Percentiles rank a stretch among this genome's conserved stretches.
Conservation (phyloP, 2,113 vertebrate genomes). For the Corydoras sp. region DNA sequence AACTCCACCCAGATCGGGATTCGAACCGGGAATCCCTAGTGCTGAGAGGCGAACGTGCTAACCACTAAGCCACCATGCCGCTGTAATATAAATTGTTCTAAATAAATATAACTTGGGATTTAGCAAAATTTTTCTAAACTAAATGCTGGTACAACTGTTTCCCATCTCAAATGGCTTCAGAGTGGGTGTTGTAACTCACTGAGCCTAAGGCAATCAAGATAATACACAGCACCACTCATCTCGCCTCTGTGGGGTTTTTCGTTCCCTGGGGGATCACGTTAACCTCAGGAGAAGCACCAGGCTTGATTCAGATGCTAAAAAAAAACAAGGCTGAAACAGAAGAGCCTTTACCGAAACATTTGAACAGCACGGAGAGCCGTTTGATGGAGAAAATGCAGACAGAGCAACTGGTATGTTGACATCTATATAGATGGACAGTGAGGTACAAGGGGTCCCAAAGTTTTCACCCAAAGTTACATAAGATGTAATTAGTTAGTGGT, state of each 20-base stretch:
- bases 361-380: slow-evolving; percentile 15
- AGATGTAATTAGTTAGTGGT: slow-evolving; percentile 21
- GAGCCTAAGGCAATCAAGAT: neutral
- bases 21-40: too few species aligned
- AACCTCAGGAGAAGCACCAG: slow-evolving; percentile 6
- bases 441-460: slow-evolving; percentile 13
- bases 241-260: neutral
- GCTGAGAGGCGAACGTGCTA: too few species aligned
- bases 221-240: neutral
- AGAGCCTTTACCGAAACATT: slow-evolving; percentile 10
- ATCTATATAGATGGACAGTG: slow-evolving; percentile 2
- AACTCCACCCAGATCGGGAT: too few species aligned
- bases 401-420: slow-evolving; percentile 1
- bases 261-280: neutral
- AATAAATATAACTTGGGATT: too few species aligned
- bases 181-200: neutral
- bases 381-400: slow-evolving; percentile 27
- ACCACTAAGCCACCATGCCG: too few species aligned
- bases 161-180: too few species aligned
- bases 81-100: too few species aligned
- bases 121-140: too few species aligned
- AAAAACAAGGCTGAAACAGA: slow-evolving; percentile 2
- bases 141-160: too few species aligned
- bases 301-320: slow-evolving; percentile 19
- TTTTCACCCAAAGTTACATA: slow-evolving; percentile 33